Percentiles rank a stretch among this genome's conserved stretches.
Conservation (phyloP, 2,797 vertebrate genomes). For the Amblyopsis hoosieri region DNA sequence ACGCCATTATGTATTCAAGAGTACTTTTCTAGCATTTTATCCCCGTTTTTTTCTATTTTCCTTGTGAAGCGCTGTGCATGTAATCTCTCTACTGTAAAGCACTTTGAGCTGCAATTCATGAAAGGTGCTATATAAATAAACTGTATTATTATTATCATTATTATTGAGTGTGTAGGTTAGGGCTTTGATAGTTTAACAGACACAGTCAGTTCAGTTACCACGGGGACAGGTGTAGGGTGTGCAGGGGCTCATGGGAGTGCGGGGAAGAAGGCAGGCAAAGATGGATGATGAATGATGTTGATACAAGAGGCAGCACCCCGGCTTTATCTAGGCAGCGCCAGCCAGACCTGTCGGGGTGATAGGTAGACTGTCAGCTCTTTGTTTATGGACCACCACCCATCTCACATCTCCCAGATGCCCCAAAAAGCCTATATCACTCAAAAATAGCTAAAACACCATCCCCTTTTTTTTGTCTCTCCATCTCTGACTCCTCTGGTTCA, state of each 20-base stretch:
- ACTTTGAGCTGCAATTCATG: no score
- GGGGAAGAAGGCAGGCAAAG: slow-evolving; percentile 56
- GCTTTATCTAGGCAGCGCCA: slow-evolving; percentile 82
- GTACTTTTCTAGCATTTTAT: no score
- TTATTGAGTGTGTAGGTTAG: neutral
- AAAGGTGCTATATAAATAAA: no score
- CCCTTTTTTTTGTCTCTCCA: slow-evolving; percentile 52
- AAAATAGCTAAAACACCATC: slow-evolving; percentile 58
- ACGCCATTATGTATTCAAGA: no score
- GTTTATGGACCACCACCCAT: slow-evolving; percentile 80
- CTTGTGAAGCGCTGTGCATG: no score
- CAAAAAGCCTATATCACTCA: slow-evolving; percentile 67
- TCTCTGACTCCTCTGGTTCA: slow-evolving; percentile 43
- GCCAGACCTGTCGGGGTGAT: slow-evolving; percentile 82
- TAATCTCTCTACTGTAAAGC: no score
- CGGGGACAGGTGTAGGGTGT: slow-evolving; percentile 27
- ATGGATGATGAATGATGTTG: slow-evolving; percentile 83
- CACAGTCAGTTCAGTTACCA: no score
- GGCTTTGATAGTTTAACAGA: neutral
- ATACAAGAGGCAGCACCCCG: slow-evolving; percentile 74
- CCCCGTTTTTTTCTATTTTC: no score
- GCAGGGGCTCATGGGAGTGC: slow-evolving; percentile 14
- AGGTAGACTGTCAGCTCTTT: slow-evolving; percentile 82
- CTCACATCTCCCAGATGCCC: slow-evolving; percentile 72
- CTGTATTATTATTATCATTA: no score